Evolutionary conservation across 1,140 invertebrate species (phyloP), one percentile per base, ranked within the genome.

Genomic region (Macrobrachium rosenbergii): DNA sequence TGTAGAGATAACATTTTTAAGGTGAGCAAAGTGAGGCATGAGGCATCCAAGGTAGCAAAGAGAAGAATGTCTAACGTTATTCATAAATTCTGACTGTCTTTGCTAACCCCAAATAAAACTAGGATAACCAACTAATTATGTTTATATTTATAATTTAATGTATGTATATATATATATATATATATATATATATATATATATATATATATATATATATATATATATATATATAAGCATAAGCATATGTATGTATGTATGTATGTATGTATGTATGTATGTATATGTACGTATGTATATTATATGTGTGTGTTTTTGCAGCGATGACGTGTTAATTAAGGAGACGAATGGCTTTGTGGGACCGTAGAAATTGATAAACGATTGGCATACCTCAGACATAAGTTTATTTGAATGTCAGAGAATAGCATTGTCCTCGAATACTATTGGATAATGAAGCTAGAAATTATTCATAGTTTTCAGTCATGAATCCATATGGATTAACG

Each of bases 221-320:
- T 19, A 23, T 23, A 67, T 67, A 19, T n/a, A 8, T 14, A 19
- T 19, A 67, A 7, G 7, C 63, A 23, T 19, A 6, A 67, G 16
- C 16, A 72, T 72, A 72, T 72, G 21, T 72, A 72, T 72, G 21
- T 72, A 72, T 72, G 21, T 72, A 72, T 72, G 21, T 72, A 72
- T 72, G 21, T 72, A 72, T 72, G 21, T 72, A 72, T 72, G 21
- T 72, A 72, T 23, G 21, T 72, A 72, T 72, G 37, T 72, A 72
- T 72, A 72, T 72, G 21, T 23, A 72, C 37, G 21, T 72, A 23
- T 72, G 21, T 72, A n/a, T n/a, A n/a, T n/a, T n/a, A n/a, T n/a
- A n/a, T n/a, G n/a, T n/a, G n/a, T n/a, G n/a, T n/a, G n/a, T n/a
- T 69, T 8, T 69, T 12, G n/a, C 11, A 21, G 19, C 19, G 19